Evolutionary conservation across 2,797 vertebrate genomes (phyloP), one percentile per base, ranked within the genome.

Genomic region (Brachyalestes nurse): DNA sequence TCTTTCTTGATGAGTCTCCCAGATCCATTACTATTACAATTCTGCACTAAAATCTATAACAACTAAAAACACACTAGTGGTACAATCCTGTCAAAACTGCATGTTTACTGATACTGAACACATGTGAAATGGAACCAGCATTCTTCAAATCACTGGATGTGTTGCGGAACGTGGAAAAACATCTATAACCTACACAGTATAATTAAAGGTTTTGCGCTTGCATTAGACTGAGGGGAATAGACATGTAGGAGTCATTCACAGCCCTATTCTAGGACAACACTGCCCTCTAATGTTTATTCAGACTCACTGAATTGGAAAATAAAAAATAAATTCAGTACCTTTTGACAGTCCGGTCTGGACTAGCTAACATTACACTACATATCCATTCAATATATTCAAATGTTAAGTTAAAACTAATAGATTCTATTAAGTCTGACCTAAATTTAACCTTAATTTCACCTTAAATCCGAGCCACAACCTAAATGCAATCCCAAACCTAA

Each of bases 271-370:
- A 86, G 84, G 86, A 74, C 90, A 92, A 93, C 84, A 93, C 93
- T 95, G 93, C 92, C 93, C 91, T 87, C 94, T 67, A 82, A 82
- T 92, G 94, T 85, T 77, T 74, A 38, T 1, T 81, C 45, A 67
- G 25, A 78, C 78, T 70, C 49, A 86, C 45, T 72, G 72, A 64
- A 81, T 40, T 38, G 13, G 25, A 10, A 38, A 25, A 55, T 34
- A 5, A 12, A 53, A 28, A 5, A 70, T 70, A 21, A 49, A 49
- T 49, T 49, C 47, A 49, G 2, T 49, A 12, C 47, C 10, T 45
- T 14, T 7, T 49, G 47, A 49, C 4, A 49, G 9, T 49, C 47
- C 10, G 10, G 4, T 49, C 47, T 49, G 10, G 47, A 49, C 10
- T 13, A 49, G 3, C 2, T 49, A 14, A 49, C 9, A 49, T 49